Conservation (phyloP, 2,888 invertebrate species). For the Hirtodrosophila confusa region DNA sequence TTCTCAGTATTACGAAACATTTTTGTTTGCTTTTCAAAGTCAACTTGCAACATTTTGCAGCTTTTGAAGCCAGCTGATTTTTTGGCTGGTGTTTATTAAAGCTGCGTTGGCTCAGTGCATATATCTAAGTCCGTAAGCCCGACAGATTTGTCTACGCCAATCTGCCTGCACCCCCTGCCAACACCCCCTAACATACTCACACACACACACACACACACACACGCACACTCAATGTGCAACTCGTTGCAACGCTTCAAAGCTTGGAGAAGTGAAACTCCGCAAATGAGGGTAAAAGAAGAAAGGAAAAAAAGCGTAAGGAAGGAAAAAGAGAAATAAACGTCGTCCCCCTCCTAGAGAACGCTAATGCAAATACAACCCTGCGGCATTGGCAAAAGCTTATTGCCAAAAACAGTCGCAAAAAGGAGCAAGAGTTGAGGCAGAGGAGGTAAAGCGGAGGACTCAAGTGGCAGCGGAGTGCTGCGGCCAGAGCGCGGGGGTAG, state of each 20-base stretch:
- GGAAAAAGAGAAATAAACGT: slow-evolving; percentile 9
- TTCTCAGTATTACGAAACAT: background rate
- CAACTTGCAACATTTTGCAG: no score
- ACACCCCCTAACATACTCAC: background rate
- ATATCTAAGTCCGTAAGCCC: slow-evolving; percentile 24
- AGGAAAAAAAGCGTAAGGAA: slow-evolving; percentile 1
- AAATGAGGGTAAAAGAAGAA: slow-evolving; percentile 50
- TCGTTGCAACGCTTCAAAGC: slow-evolving; percentile 56
- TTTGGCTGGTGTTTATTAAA: slow-evolving; percentile 28
- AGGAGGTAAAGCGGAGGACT: slow-evolving; percentile 6
- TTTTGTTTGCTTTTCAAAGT: background rate
- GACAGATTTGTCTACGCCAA: slow-evolving; percentile 37
- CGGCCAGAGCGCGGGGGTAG: slow-evolving; percentile 3
- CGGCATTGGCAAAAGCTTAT: slow-evolving; percentile 77
- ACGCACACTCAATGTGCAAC: slow-evolving; percentile 28
- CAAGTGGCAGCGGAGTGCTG: slow-evolving; percentile 16
- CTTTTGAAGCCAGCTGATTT: background rate
- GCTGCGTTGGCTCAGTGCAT: slow-evolving; percentile 30
- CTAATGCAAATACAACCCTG: slow-evolving; percentile 81
- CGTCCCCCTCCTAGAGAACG: slow-evolving; percentile 32
- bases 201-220: background rate
- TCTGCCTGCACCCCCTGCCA: background rate
- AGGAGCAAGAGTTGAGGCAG: slow-evolving; percentile 9
- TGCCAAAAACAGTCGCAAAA: slow-evolving; percentile 71
- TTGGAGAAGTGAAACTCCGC: slow-evolving; percentile 48